Evolutionary conservation across 2,797 vertebrate species (phyloP), one percentile per base, ranked within the genome.

Genomic region (Sebastes hubbsi): DNA sequence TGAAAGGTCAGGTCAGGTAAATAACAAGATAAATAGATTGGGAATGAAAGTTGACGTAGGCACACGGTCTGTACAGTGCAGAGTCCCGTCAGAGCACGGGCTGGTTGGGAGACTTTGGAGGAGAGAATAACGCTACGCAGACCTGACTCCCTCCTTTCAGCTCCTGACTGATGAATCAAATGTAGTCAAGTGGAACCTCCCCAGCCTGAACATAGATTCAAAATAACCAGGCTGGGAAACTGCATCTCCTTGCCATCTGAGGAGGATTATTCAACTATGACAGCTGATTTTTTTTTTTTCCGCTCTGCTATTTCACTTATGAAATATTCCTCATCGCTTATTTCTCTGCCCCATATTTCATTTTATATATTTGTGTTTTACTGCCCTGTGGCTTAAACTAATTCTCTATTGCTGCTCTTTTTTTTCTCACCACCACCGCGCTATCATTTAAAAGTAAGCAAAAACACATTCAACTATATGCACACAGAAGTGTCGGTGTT

Each of bases 141-240:
- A 4, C 29, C 59, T 52, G 61, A 77, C 62, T 82, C 42, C 66
- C 67, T 86, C 79, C 74, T 83, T 82, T 84, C 78, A 87, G 66
- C 74, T 80, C 68, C 29, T 64, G 80, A 85, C 71, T 87, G 86
- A 89, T 81, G 67, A 86, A 89, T 90, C 81, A 86, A 86, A 83
- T 16, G 66, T 67, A 85, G 88, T 87, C 65, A 87, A 80, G 87
- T 83, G 80, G 78, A 91, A 91, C 70, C 54, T 83, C 69, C 2
- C 12, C 54, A 80, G 72, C 56, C 78, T 62, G 74, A 87, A 80
- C 76, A 84, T 27, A 80, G 75, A 93, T 93, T 86, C 77, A 80
- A 86, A 74, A 88, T 77, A 90, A 81, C 29, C 84, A 87, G 69
- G 22, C 68, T 25, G 49, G 64, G 72, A 86, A 86, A 75, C 72